Evolutionary conservation across 2,888 invertebrate genomes (phyloP).

Genomic region (Opisthograptis luteolata): DNA sequence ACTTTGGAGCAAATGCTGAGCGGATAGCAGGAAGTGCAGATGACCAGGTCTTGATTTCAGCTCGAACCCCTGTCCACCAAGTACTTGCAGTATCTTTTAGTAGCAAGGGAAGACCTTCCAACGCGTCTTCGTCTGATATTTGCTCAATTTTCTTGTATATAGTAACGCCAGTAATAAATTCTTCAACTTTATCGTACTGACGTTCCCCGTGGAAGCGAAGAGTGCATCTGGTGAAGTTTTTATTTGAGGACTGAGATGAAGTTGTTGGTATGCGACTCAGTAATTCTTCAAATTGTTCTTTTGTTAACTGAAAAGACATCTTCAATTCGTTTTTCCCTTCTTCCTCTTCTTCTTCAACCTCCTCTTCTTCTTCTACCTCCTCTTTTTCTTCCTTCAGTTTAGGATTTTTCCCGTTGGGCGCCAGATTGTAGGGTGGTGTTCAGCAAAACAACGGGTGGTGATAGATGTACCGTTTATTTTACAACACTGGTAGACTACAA

Average conservation of each 20-base stretch:
- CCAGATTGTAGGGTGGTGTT: too few relatives aligned
- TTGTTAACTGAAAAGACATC: too few relatives aligned
- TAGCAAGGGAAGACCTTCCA: conserved; percentile 2
- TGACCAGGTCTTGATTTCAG: conserved; percentile 9
- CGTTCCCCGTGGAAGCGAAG: neutral
- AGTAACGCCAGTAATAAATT: neutral
- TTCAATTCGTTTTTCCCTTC: too few relatives aligned
- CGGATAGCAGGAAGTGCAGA: neutral
- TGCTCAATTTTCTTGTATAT: conserved; percentile 8
- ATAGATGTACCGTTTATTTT: too few relatives aligned
- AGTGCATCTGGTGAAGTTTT: conserved; percentile 5
- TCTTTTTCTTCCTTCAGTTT: too few relatives aligned
- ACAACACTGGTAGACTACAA: too few relatives aligned
- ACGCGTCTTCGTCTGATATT: conserved; percentile 3
- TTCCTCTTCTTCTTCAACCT: too few relatives aligned
- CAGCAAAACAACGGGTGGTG: too few relatives aligned
- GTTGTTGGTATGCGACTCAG: neutral
- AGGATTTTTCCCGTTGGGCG: too few relatives aligned
- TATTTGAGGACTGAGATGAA: neutral
- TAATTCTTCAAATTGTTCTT: neutral
- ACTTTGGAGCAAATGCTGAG: conserved; percentile 7
- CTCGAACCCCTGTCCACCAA: conserved; percentile 10
- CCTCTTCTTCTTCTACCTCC: too few relatives aligned
- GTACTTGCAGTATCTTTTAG: conserved; percentile 1
- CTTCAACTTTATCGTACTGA: neutral